Conservation (phyloP, 2,113 vertebrate genomes). For the Saccopteryx leptura region DNA sequence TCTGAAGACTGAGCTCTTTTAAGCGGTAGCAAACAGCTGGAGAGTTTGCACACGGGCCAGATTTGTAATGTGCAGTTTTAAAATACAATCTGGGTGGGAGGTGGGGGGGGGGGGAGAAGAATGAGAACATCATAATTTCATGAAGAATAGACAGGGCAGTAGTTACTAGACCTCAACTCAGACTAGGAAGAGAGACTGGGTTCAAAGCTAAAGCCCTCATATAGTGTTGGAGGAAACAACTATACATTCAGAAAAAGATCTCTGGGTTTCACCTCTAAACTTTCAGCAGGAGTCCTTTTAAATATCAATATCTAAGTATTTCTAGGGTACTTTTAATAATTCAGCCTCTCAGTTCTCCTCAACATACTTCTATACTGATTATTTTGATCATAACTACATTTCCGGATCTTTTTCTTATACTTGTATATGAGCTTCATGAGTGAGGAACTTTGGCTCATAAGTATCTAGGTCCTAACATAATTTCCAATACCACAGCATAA, state of each 20-base stretch:
- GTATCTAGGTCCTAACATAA: not conserved
- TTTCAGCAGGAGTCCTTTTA: conserved; percentile 48
- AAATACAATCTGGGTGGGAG: conserved; percentile 67
- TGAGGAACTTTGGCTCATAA: not conserved
- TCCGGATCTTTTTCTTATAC: conserved; percentile 16
- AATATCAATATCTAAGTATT: conserved; percentile 29
- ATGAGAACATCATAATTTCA: conserved; percentile 64
- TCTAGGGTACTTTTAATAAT: not conserved
- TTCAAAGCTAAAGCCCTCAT: conserved; percentile 11
- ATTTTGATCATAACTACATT: conserved; percentile 61
- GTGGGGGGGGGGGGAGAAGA: conserved; percentile 15
- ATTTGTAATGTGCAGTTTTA: conserved; percentile 67
- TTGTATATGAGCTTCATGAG: not conserved
- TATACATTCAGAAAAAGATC: conserved; percentile 22
- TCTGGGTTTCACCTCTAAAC: conserved; percentile 31
- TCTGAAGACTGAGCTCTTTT: conserved; percentile 77
- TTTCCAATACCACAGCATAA: not conserved
- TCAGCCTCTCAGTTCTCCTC: not conserved
- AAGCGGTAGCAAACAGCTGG: conserved; percentile 67
- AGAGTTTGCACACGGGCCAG: conserved; percentile 65
- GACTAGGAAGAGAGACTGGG: conserved; percentile 50
- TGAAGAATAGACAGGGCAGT: conserved; percentile 35
- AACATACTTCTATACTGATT: not conserved
- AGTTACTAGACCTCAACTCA: conserved; percentile 37
- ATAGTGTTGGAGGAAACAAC: not conserved